phyloP scores from a whole-genome alignment of 2,797 vertebrate species.

The Nasua narica region DNA sequence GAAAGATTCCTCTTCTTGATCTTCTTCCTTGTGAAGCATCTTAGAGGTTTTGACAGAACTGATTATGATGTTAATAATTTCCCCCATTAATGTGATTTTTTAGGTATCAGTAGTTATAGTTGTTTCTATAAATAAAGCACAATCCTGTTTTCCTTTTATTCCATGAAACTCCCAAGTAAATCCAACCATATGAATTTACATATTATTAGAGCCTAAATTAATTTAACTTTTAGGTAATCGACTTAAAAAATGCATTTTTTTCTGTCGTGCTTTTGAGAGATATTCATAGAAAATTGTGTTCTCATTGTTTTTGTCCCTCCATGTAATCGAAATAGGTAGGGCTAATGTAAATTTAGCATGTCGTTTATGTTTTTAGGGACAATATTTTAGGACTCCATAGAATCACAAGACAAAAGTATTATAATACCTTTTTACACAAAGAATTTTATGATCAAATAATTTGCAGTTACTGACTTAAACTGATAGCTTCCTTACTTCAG shows the following conservation, averaged over 20 bases:
- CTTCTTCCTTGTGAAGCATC: conserved; percentile 33
- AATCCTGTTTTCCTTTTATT: not conserved
- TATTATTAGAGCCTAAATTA: not conserved
- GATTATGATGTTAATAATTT: not conserved
- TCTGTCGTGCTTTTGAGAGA: not conserved
- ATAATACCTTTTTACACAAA: not conserved
- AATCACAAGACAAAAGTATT: not conserved
- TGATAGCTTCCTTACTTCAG: not conserved
- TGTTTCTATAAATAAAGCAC: not conserved
- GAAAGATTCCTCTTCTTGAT: not conserved
- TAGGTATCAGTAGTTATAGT: not conserved
- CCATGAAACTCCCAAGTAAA: not conserved
- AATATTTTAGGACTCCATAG: not conserved
- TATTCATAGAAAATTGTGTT: not conserved
- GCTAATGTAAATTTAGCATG: not conserved
- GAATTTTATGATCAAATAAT: not conserved
- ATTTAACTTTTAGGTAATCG: not conserved
- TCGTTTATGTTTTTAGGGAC: conserved; percentile 3
- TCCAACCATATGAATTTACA: not conserved
- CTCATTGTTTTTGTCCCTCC: not conserved
- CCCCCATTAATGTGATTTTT: not conserved
- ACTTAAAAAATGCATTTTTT: not conserved
- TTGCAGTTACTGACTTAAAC: not conserved
- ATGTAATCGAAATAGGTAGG: not conserved
- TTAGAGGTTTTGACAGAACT: conserved; percentile 9